Evolutionary conservation across 2,113 vertebrate species (phyloP), one percentile per base, ranked within the genome.

Genomic region (Pleuronectes platessa): DNA sequence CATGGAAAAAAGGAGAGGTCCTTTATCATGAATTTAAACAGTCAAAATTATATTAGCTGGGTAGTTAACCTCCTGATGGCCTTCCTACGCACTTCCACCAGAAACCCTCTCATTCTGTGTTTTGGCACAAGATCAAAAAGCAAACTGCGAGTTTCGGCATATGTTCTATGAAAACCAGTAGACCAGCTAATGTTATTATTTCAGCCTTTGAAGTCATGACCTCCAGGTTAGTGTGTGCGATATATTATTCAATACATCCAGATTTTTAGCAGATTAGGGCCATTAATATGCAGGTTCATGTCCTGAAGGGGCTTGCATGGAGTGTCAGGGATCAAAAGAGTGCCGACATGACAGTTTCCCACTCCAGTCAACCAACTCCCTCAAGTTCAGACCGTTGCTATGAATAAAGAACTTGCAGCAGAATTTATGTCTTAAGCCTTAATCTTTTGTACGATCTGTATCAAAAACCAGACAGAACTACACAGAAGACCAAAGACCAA

Each of bases 81-180:
- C 68, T 68, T 85, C 42, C 55, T 77, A 62, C 12, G 17, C 70
- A 74, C 40, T 68, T 63, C 59, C 60, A 61, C 59, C 17, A 21
- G 47, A 58, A 60, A 56, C 58, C 21, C 26, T 49, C 35, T 69
- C 42, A 4, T n/a, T 47, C 55, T 55, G 62, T 67, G 27, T 11
- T 23, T 78, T 79, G 80, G 85, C 80, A 13, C 49, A 1, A 76
- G 66, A 89, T 86, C 77, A 90, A 84, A 85, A 81, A 67, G 60
- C 54, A 17, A 45, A 67, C 58, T 76, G 64, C 14, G 21, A 75
- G 66, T 27, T 45, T 47, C 55, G 24, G 76, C 76, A 84, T 70
- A 59, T 73, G 78, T 62, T 84, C 69, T 66, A 66, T 85, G 67
- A 88, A 87, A 89, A 83, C 58, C 37, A 62, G 74, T 68, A 23